Base-by-base conservation (phyloP, 2,888 invertebrate genomes). In the Epistrophe eligans region DNA sequence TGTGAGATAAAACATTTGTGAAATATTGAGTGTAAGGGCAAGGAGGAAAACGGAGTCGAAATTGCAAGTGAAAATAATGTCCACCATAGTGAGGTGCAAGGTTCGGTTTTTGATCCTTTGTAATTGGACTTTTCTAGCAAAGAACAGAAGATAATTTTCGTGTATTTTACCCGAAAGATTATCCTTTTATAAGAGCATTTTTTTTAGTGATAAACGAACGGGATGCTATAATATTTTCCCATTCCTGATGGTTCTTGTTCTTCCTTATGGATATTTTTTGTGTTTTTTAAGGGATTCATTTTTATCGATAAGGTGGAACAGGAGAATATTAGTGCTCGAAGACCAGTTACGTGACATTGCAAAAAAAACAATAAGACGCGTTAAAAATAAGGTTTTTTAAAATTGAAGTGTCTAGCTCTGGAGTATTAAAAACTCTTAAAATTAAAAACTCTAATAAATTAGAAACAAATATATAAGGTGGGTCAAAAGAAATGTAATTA, bases 1-100 rank as follows among this genome's bases (percentile, higher is more conserved):
- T 66, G 50, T 0, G 24, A 67, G 24, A 70, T 52, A 38, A 50
- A 70, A 50, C 35, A 52, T 38, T 38, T 52, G 9, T 52, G 19
- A 70, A 24, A 70, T 52, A 70, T 70, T 52, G 24, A 52, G 38
- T 70, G 35, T n/a, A 24, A 52, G 50, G 52, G 6, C 67, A 52
- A 19, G 48, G 48, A 10, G 24, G 24, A 58, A 32, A 45, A 10
- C 4, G 57, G 11, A 58, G 35, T n/a, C 17, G 17, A 64, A 64
- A 64, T n/a, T 45, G 3, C 24, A 15, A 62, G 43, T 62, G 24
- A 45, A 64, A 64, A 32, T 64, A 62, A 40, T 62, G 17, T 62
- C 43, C 62, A 24, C 24, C 9, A 24, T 17, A 45, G n/a, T 64
- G 45, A 45, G 9, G 45, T 17, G 6, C n/a, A 11, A 32, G 17